Percentiles rank a stretch among this genome's conserved stretches.
phyloP scores from a whole-genome alignment of 2,113 vertebrate genomes.

The Jaculus jaculus region DNA sequence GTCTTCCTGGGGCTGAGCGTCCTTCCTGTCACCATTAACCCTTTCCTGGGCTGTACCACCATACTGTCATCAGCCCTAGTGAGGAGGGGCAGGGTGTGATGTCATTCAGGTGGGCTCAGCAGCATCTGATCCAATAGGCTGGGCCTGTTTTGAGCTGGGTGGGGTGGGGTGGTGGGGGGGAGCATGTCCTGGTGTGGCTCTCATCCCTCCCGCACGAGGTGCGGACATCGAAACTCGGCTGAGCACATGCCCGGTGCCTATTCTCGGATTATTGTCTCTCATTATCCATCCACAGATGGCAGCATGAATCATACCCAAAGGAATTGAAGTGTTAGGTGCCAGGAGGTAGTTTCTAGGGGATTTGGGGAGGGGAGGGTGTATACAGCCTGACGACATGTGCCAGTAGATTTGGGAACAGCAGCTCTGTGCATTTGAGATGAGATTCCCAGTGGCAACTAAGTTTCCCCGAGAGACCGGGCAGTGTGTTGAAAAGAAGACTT shows the following conservation, averaged over 20 bases:
- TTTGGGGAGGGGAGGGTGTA: constrained; percentile 79
- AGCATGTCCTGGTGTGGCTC: constrained; percentile 62
- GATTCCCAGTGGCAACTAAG: constrained; percentile 67
- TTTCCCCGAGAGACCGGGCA: constrained; percentile 72
- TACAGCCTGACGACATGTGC: constrained; percentile 78
- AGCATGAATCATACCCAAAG: constrained; percentile 82
- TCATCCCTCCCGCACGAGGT: constrained; percentile 61
- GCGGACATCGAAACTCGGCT: constrained; percentile 75
- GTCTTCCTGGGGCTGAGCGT: accelerated
- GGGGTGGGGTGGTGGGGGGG: not conserved
- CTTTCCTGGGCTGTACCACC: not conserved
- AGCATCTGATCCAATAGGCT: not conserved
- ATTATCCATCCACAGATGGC: constrained; percentile 85
- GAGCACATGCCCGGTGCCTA: constrained; percentile 79
- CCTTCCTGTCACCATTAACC: not conserved
- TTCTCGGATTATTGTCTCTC: constrained; percentile 82
- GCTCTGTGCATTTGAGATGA: constrained; percentile 72
- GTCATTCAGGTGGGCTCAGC: not conserved
- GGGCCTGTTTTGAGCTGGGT: not conserved
- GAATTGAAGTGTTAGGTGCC: constrained; percentile 81
- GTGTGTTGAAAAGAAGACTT: constrained; percentile 76
- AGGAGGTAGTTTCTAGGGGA: constrained; percentile 85
- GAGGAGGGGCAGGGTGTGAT: no score
- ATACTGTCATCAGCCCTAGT: accelerated
- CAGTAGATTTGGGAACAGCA: constrained; percentile 76